phyloP scores from a whole-genome alignment of 2,888 invertebrate genomes.

The Argynnis bischoffii region DNA sequence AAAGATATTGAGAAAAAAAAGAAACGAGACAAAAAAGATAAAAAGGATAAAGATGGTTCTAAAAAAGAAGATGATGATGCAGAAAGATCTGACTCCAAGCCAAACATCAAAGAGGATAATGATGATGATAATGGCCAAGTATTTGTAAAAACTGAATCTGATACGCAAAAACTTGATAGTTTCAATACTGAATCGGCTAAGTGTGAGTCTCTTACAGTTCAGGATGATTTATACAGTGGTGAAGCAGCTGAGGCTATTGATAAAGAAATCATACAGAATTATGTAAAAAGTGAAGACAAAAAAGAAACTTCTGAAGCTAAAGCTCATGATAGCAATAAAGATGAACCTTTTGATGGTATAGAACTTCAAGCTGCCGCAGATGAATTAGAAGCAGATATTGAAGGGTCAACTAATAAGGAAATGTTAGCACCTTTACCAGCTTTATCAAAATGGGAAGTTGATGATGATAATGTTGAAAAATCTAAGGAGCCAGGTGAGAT shows the following conservation, averaged over 20 bases:
- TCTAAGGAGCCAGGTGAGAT: conserved; percentile 74
- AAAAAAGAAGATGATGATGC: conserved; percentile 50
- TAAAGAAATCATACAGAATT: conserved; percentile 81
- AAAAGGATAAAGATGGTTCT: conserved; percentile 70
- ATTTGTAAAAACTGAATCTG: conserved; percentile 32
- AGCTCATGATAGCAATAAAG: conserved; percentile 67
- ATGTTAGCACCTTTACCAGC: conserved; percentile 89
- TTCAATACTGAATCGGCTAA: conserved; percentile 47
- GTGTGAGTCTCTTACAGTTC: conserved; percentile 44
- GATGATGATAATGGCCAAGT: conserved; percentile 41
- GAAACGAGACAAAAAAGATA: conserved; percentile 81
- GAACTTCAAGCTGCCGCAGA: conserved; percentile 82
- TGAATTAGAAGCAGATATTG: conserved; percentile 80
- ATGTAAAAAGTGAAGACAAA: conserved; percentile 70
- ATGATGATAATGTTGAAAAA: conserved; percentile 78
- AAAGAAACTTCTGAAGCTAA: conserved; percentile 50
- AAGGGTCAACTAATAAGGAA: conserved; percentile 75
- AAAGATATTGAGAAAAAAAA: conserved; percentile 77
- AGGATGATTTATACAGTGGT: conserved; percentile 78
- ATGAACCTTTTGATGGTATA: conserved; percentile 80
- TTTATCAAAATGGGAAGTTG: conserved; percentile 94
- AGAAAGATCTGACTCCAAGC: conserved; percentile 44
- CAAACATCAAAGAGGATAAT: conserved; percentile 35
- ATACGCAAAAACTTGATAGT: conserved; percentile 47
- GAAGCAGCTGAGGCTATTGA: conserved; percentile 80